Conservation (phyloP, 2,888 invertebrate species). For the Drosophila macrospina region DNA sequence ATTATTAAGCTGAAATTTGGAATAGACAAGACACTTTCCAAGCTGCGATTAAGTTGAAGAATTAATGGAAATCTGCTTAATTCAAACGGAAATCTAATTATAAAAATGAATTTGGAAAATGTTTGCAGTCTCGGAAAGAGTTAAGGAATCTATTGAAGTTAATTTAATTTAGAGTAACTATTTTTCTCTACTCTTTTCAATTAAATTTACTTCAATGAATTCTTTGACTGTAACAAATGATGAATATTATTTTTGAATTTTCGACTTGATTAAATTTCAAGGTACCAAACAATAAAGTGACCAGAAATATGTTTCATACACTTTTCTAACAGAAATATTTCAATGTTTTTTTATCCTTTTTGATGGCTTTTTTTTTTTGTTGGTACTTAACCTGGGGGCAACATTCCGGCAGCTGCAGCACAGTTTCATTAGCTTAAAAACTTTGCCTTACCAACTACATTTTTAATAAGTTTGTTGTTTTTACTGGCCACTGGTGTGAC, state of each 20-base stretch:
- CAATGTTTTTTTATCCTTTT: conserved; percentile 5
- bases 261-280: not conserved
- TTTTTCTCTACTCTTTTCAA: too few relatives aligned
- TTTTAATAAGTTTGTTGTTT: conserved; percentile 68
- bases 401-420: conserved; percentile 43
- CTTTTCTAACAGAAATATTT: conserved; percentile 2
- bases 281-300: not conserved
- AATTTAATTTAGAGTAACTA: too few relatives aligned
- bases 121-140: not conserved
- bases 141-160: too few relatives aligned
- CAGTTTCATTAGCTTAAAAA: conserved; percentile 72
- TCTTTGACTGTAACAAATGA: too few relatives aligned
- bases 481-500: conserved; percentile 9
- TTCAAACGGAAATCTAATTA: too few relatives aligned
- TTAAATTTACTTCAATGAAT: too few relatives aligned
- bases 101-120: too few relatives aligned
- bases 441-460: conserved; percentile 64
- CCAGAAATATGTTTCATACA: not conserved
- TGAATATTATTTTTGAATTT: too few relatives aligned
- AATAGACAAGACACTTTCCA: conserved; percentile 3
- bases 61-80: conserved; percentile 12
- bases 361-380: conserved; percentile 2
- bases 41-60: not conserved
- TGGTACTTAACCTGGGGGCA: conserved; percentile 19
- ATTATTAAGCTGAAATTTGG: conserved; percentile 22